These are phyloP conservation scores for Brachionus paranguensis DNA, from an alignment of 1,140 invertebrate species.

Conservation along the genomic window DNA sequence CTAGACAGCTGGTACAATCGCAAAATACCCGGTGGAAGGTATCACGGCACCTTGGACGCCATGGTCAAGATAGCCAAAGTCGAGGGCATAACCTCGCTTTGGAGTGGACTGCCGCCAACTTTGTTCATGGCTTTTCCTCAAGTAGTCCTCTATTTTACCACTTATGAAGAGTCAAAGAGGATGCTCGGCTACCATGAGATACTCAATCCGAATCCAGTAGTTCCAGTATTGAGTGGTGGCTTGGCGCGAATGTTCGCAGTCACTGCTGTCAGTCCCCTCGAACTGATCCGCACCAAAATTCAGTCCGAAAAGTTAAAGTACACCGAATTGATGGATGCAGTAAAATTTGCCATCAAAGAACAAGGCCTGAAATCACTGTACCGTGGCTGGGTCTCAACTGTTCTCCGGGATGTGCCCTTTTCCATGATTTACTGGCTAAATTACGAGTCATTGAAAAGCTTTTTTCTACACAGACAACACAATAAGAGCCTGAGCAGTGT, in stretches of 20 bases:
- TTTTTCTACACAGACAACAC: background rate
- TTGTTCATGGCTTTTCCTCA: slow-evolving; percentile 24
- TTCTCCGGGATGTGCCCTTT: slow-evolving; percentile 38
- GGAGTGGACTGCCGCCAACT: slow-evolving; percentile 28
- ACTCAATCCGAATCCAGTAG: background rate
- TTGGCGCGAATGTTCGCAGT: slow-evolving; percentile 11
- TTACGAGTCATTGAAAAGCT: slow-evolving; percentile 30
- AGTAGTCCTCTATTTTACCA: slow-evolving; percentile 36
- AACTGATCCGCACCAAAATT: slow-evolving; percentile 33
- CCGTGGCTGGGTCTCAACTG: slow-evolving; percentile 10
- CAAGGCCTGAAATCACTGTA: background rate
- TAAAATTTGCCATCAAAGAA: background rate
- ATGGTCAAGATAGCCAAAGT: slow-evolving; percentile 23
- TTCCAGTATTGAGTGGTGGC: background rate
- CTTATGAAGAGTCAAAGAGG: slow-evolving; percentile 13
- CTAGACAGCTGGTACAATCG: slow-evolving; percentile 35
- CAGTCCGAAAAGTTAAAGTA: slow-evolving; percentile 39
- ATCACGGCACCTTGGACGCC: slow-evolving; percentile 26
- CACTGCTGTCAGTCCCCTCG: background rate
- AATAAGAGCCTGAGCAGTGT: background rate
- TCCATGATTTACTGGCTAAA: slow-evolving; percentile 40
- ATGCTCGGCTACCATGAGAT: background rate
- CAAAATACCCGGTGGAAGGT: slow-evolving; percentile 27
- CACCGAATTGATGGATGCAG: background rate
- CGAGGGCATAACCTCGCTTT: slow-evolving; percentile 28